phyloP scores from a whole-genome alignment of 2,888 invertebrate species.

The Azorinus chamasolen region DNA sequence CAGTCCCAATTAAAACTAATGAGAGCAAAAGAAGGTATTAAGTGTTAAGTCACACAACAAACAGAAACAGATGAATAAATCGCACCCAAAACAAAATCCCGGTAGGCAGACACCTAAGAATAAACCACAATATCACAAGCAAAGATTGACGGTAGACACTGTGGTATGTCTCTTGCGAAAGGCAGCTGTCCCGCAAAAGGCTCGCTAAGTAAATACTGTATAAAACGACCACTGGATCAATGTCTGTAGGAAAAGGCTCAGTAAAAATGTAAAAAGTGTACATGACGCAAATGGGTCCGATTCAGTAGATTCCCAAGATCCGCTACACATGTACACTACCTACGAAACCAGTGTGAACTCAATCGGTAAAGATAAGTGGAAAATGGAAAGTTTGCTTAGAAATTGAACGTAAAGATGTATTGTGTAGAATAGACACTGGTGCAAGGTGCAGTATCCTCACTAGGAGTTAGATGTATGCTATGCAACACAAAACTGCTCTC shows the following conservation, averaged over 20 bases:
- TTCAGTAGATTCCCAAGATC: neutral
- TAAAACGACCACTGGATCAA: slow-evolving; percentile 32
- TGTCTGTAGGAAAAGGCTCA: slow-evolving; percentile 3
- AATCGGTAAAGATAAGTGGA: slow-evolving; percentile 16
- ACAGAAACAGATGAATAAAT: neutral
- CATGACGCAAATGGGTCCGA: neutral
- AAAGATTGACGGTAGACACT: neutral
- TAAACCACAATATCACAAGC: neutral
- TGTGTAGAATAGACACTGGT: slow-evolving; percentile 32
- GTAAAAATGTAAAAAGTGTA: neutral
- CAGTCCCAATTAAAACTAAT: neutral
- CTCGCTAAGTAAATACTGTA: slow-evolving; percentile 31
- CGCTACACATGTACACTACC: slow-evolving; percentile 1
- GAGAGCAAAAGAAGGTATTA: neutral
- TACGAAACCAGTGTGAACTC: neutral
- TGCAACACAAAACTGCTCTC: neutral
- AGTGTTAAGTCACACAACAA: neutral
- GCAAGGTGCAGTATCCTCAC: slow-evolving; percentile 42
- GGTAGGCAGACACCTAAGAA: neutral
- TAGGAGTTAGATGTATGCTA: slow-evolving; percentile 8
- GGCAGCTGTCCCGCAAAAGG: slow-evolving; percentile 23
- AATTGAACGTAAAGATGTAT: neutral
- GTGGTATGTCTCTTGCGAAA: slow-evolving; percentile 16
- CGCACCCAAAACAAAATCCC: neutral
- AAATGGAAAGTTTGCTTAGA: slow-evolving; percentile 14